Evolutionary conservation across 2,888 invertebrate genomes (phyloP), one percentile per base, ranked within the genome.

Genomic region (Philonicus albiceps): DNA sequence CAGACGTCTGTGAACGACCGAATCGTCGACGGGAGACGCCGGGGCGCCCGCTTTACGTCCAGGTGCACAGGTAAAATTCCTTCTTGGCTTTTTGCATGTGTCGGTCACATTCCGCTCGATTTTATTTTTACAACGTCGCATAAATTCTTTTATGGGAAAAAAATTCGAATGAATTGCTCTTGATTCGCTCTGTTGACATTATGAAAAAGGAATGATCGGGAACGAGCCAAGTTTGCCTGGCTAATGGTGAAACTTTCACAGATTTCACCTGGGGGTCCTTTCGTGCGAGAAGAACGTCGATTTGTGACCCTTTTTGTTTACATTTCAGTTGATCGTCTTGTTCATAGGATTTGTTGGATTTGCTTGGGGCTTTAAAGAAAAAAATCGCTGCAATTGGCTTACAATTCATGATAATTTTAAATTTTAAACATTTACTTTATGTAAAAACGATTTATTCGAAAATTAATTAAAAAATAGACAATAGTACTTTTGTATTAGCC

Each of bases 21-120:
- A 73, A 16, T 73, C 72, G 30, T 43, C 73, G 72, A 7, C 72
- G 84, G 73, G n/a, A 43, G 73, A 73, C 55, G 34, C 13, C 11
- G 55, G 53, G 55, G 81, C 13, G 34, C 37, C 22, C 64, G 64
- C 27, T 64, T 27, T 27, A 22, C 64, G 22, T 64, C 81, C 81
- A 81, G 81, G 81, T 55, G 81, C 8, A 81, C 27, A 81, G 81
- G 81, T 64, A 64, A 81, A 55, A 49, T 5, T 49, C 64, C 7
- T n/a, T 64, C 64, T 19, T 64, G 1, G 7, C 22, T 19, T 19
- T 22, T 64, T 64, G 64, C 64, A 64, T 64, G 64, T 64, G 64
- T 64, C 64, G 64, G 64, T 11, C 27, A 11, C 64, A 64, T 64
- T 64, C 27, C 13, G 27, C 64, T 27, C 64, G 22, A 64, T 64